These are phyloP conservation scores for Edolisoma coerulescens DNA, from an alignment of 2,113 vertebrate species.

Conservation along the genomic window DNA sequence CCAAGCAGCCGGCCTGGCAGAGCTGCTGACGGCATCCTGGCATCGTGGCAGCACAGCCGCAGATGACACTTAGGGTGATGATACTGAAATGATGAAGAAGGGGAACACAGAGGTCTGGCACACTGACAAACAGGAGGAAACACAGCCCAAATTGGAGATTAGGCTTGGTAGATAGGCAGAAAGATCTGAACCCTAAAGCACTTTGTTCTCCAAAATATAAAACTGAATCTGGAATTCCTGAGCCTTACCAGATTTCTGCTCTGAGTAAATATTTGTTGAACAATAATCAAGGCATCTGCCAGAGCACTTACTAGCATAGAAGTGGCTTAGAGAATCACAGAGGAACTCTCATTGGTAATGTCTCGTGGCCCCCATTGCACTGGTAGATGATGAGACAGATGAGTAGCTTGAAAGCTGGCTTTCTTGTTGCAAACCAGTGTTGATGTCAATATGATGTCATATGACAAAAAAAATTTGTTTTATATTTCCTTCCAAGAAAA, in stretches of 20 bases:
- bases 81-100: neutral
- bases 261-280: neutral
- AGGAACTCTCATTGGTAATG: neutral
- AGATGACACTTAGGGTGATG: neutral
- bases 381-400: neutral
- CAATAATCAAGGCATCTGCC: neutral
- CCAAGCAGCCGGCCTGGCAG: no score
- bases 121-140: neutral
- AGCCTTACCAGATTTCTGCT: neutral
- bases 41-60: no score
- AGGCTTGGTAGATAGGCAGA: neutral
- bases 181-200: neutral
- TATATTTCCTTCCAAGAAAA: neutral
- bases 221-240: neutral
- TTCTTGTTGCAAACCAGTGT: neutral
- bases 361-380: neutral
- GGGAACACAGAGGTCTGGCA: neutral
- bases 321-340: neutral
- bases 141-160: neutral
- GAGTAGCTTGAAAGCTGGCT: neutral
- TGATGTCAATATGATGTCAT: neutral
- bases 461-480: neutral
- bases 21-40: no score
- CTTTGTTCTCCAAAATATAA: neutral
- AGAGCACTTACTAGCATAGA: neutral